Conservation (phyloP, 2,113 vertebrate species). For the Plectropomus leopardus region DNA sequence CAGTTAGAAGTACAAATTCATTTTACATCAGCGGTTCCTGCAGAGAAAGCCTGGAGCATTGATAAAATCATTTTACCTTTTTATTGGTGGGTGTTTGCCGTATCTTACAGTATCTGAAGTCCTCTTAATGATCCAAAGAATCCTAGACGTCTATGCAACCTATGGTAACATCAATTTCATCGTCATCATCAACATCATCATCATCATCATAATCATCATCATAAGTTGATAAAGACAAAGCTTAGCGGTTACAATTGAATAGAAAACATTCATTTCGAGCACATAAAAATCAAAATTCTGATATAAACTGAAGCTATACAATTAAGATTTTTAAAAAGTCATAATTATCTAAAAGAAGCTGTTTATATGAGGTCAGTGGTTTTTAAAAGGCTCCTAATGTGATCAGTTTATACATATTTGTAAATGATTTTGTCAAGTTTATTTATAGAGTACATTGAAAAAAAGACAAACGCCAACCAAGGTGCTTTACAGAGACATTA, state of each 20-base stretch:
- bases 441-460: too few species aligned
- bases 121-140: background rate
- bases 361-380: background rate
- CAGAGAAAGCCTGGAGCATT: background rate
- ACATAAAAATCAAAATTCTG: too few species aligned
- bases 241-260: background rate
- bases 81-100: background rate
- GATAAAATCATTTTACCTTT: background rate
- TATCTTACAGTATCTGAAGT: too few species aligned
- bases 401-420: background rate
- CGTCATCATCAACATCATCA: too few species aligned
- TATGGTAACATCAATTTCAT: background rate
- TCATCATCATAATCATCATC: too few species aligned
- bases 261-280: background rate
- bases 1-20: background rate
- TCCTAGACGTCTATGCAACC: too few species aligned
- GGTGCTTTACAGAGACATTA: too few species aligned
- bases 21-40: background rate
- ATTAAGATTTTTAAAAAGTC: background rate
- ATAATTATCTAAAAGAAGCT: background rate
- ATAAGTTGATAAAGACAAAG: background rate
- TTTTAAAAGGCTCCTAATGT: background rate
- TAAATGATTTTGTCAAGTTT: too few species aligned
- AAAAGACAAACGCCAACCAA: too few species aligned
- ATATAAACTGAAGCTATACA: background rate